Conservation (phyloP, 2,113 vertebrate genomes). For the Abramis brama region DNA sequence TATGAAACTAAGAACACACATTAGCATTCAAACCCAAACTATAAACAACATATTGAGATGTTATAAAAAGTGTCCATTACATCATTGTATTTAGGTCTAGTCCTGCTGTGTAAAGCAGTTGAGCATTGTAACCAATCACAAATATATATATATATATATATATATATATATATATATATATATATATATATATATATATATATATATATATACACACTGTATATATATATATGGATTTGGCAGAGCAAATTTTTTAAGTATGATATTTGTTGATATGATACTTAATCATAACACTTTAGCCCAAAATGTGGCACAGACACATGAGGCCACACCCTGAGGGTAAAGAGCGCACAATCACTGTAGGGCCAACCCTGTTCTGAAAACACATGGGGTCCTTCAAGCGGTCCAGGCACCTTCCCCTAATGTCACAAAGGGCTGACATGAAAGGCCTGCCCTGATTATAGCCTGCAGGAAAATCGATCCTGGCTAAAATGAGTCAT, state of each 20-base stretch:
- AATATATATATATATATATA: neutral
- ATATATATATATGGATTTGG: neutral
- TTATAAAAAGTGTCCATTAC: neutral
- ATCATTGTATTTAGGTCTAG: neutral
- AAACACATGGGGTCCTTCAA: constrained; percentile 37
- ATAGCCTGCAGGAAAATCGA: constrained; percentile 54
- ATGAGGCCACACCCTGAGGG: neutral
- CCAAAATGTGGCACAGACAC: neutral
- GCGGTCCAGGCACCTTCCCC: constrained; percentile 26
- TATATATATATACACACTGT: too few relatives aligned
- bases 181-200: too few relatives aligned
- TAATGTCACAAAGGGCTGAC: constrained; percentile 45
- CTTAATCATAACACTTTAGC: neutral
- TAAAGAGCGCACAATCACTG: neutral
- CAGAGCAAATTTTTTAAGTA: neutral
- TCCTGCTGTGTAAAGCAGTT: neutral
- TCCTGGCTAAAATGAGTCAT: constrained; percentile 32
- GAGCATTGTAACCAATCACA: neutral
- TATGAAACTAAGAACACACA: constrained; percentile 25
- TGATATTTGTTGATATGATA: neutral
- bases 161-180: neutral
- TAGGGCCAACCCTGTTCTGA: neutral
- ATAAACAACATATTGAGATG: constrained; percentile 7
- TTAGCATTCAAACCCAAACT: constrained; percentile 7
- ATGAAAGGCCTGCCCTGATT: constrained; percentile 53